Percentiles rank a stretch among this genome's conserved stretches.
These are phyloP conservation scores for Gryllus bimaculatus DNA, from an alignment of 1,140 invertebrate species.

Conservation along the genomic window DNA sequence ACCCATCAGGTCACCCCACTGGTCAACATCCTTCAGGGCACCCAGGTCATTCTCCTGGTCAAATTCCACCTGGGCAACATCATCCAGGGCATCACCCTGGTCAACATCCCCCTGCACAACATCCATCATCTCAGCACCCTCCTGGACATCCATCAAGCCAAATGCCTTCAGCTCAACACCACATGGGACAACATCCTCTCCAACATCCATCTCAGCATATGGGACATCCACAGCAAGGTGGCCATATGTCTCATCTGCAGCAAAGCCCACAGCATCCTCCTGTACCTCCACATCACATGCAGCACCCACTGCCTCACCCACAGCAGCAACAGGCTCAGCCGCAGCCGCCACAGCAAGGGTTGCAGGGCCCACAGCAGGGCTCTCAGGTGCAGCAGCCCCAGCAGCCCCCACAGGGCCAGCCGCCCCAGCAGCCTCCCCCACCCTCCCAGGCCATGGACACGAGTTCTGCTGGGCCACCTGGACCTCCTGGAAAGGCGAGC, in stretches of 20 bases:
- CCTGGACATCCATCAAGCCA: neutral
- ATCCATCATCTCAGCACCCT: neutral
- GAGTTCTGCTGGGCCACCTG: neutral
- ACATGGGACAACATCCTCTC: neutral
- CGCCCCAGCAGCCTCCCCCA: constrained; percentile 9
- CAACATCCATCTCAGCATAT: neutral
- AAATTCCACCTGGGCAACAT: neutral
- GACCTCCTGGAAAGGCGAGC: neutral
- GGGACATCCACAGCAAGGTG: neutral
- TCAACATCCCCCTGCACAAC: neutral
- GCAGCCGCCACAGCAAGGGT: neutral
- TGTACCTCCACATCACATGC: constrained; percentile 22
- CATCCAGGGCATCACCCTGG: neutral
- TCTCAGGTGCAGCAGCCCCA: constrained; percentile 10
- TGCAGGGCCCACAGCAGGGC: neutral
- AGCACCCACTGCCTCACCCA: constrained; percentile 21
- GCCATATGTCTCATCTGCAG: neutral
- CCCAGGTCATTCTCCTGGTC: neutral
- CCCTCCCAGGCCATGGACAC: constrained; percentile 4
- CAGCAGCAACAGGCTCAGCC: constrained; percentile 25
- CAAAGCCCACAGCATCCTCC: constrained; percentile 15
- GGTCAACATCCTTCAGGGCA: neutral
- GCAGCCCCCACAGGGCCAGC: neutral
- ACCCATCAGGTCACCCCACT: neutral
- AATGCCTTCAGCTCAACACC: neutral